These are phyloP conservation scores for Leguminivora glycinivorella DNA, from an alignment of 1,140 invertebrate genomes.

Conservation along the genomic window DNA sequence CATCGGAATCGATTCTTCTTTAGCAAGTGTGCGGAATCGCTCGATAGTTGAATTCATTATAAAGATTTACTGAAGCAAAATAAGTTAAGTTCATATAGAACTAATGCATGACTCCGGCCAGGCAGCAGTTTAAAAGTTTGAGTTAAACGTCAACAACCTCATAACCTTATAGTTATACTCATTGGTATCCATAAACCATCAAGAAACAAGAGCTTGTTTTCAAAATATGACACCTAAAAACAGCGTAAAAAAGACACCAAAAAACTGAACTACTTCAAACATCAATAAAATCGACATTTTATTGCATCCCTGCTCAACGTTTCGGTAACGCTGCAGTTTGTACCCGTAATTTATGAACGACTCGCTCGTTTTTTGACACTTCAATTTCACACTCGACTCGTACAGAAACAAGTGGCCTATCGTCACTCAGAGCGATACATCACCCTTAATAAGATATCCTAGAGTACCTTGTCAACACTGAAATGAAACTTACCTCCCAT, in stretches of 20 bases:
- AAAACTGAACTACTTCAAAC: slow-evolving; percentile 51
- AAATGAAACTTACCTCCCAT: slow-evolving; percentile 84
- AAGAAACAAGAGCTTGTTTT: slow-evolving; percentile 24
- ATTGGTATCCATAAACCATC: slow-evolving; percentile 18
- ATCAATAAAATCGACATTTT: slow-evolving; percentile 71
- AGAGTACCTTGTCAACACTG: slow-evolving; percentile 44
- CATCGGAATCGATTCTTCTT: slow-evolving; percentile 1
- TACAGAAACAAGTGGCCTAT: slow-evolving; percentile 53
- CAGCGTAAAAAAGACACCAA: slow-evolving; percentile 37
- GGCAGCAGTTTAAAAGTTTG: background rate
- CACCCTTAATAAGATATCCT: slow-evolving; percentile 32
- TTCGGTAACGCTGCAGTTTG: slow-evolving; percentile 44
- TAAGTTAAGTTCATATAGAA: slow-evolving; percentile 7
- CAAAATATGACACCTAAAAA: slow-evolving; percentile 31
- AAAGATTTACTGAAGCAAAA: background rate
- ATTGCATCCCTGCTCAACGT: slow-evolving; percentile 55
- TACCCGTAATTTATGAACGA: slow-evolving; percentile 62
- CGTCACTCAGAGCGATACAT: slow-evolving; percentile 38
- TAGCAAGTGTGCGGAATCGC: background rate
- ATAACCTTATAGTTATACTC: background rate
- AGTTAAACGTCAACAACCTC: slow-evolving; percentile 7
- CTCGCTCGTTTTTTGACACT: slow-evolving; percentile 53
- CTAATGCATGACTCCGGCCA: background rate
- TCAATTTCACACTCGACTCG: slow-evolving; percentile 53
- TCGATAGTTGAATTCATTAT: background rate